A percentile compares a stretch with the other conserved stretches of the same genome.
phyloP scores from a whole-genome alignment of 2,888 invertebrate species.

The Thumatha senex region DNA sequence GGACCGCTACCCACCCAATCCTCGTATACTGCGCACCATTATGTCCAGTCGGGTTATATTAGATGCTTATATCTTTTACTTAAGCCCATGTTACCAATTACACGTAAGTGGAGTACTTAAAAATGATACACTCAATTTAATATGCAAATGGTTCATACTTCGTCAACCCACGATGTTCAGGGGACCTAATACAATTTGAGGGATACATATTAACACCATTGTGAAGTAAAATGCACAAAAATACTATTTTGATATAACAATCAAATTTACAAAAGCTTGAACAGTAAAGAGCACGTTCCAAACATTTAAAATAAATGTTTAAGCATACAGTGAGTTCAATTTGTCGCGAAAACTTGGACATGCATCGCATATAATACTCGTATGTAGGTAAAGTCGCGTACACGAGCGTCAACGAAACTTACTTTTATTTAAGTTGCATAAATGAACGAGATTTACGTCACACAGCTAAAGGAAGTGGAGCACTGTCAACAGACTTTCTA shows the following conservation, averaged over 20 bases:
- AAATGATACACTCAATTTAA: slow-evolving; percentile 38
- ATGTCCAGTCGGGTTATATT: slow-evolving; percentile 19
- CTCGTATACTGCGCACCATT: slow-evolving; percentile 33
- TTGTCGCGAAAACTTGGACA: slow-evolving; percentile 40
- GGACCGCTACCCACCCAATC: slow-evolving; percentile 19
- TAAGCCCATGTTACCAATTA: slow-evolving; percentile 35
- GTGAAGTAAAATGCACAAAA: slow-evolving; percentile 7
- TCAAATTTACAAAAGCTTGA: too few relatives aligned
- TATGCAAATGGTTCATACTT: slow-evolving; percentile 36
- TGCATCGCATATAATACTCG: slow-evolving; percentile 35
- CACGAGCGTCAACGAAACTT: slow-evolving; percentile 46
- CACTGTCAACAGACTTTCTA: slow-evolving; percentile 38
- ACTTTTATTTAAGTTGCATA: slow-evolving; percentile 54
- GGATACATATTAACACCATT: slow-evolving; percentile 14
- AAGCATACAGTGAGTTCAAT: slow-evolving; percentile 29
- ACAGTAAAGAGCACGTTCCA: too few relatives aligned
- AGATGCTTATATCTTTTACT: slow-evolving; percentile 32
- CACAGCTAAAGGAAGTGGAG: slow-evolving; percentile 32
- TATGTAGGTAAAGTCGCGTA: slow-evolving; percentile 45
- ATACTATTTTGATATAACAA: too few relatives aligned
- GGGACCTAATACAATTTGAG: slow-evolving; percentile 8
- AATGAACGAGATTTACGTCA: slow-evolving; percentile 44
- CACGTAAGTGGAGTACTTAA: slow-evolving; percentile 29
- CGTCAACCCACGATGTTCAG: slow-evolving; percentile 16
- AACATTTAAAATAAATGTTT: slow-evolving; percentile 35